phyloP scores from a whole-genome alignment of 2,888 invertebrate species.

The Pimpla rufipes region DNA sequence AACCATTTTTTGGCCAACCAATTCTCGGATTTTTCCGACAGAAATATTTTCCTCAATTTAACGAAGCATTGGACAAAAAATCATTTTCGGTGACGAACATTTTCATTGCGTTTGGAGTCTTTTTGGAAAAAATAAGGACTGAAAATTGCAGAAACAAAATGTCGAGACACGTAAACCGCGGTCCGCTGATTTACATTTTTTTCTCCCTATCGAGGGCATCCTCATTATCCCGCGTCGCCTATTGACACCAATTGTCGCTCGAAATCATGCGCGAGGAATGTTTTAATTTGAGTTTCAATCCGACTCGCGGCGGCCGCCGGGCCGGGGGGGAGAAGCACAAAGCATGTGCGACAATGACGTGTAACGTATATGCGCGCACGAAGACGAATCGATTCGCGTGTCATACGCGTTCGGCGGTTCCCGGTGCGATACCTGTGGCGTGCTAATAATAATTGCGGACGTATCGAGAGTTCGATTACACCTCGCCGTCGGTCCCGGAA shows the following conservation, averaged over 20 bases:
- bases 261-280: constrained; percentile 25
- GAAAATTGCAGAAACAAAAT: background rate
- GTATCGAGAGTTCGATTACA: constrained; percentile 58
- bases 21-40: too few species aligned
- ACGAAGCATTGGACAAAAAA: too few species aligned
- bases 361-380: constrained; percentile 13
- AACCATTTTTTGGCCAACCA: too few species aligned
- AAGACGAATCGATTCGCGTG: constrained; percentile 49
- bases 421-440: constrained; percentile 55
- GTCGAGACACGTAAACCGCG: background rate
- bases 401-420: constrained; percentile 17
- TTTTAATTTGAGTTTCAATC: constrained; percentile 28
- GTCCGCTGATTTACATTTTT: constrained; percentile 15
- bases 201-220: constrained; percentile 5
- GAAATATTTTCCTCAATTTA: too few species aligned
- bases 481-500: constrained; percentile 59
- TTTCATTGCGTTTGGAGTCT: background rate
- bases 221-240: constrained; percentile 6
- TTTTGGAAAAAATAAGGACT: background rate
- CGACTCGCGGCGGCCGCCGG: constrained; percentile 6
- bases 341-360: constrained; percentile 50
- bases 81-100: background rate
- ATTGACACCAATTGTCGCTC: constrained; percentile 29
- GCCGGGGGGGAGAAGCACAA: constrained; percentile 37
- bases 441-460: constrained; percentile 38